phyloP scores from a whole-genome alignment of 2,888 invertebrate genomes.

The Erebia ligea region DNA sequence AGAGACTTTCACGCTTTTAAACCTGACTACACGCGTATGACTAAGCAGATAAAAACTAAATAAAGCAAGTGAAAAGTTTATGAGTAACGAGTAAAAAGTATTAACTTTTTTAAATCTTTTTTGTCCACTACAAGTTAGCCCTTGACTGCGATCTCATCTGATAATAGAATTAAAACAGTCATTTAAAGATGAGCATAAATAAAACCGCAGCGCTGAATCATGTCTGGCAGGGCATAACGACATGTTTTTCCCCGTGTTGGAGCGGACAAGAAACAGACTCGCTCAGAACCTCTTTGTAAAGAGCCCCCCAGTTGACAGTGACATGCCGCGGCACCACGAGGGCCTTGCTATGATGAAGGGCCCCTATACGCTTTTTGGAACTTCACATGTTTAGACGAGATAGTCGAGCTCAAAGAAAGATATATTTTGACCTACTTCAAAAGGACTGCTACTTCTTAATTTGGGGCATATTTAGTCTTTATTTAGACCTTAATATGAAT shows the following conservation, averaged over 20 bases:
- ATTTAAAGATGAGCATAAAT: background rate
- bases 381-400: constrained; percentile 13
- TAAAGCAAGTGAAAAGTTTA: no score
- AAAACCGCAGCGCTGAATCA: constrained; percentile 2
- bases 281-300: constrained; percentile 47
- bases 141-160: background rate
- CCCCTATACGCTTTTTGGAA: constrained; percentile 27
- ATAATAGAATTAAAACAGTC: no score
- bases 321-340: constrained; percentile 45
- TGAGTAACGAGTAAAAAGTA: no score
- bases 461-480: background rate
- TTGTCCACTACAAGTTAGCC: no score
- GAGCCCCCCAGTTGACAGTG: constrained; percentile 48
- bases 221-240: background rate
- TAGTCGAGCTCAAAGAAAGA: constrained; percentile 9
- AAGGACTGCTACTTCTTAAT: background rate
- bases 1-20: no score
- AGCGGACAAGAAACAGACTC: constrained; percentile 42
- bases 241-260: constrained; percentile 31
- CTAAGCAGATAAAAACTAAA: no score
- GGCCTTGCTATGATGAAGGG: constrained; percentile 37
- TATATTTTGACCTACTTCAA: background rate
- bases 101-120: no score
- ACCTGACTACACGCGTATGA: no score
- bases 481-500: background rate